Evolutionary conservation across 2,113 vertebrate genomes (phyloP).

Genomic region (Ploceus nigricollis): DNA sequence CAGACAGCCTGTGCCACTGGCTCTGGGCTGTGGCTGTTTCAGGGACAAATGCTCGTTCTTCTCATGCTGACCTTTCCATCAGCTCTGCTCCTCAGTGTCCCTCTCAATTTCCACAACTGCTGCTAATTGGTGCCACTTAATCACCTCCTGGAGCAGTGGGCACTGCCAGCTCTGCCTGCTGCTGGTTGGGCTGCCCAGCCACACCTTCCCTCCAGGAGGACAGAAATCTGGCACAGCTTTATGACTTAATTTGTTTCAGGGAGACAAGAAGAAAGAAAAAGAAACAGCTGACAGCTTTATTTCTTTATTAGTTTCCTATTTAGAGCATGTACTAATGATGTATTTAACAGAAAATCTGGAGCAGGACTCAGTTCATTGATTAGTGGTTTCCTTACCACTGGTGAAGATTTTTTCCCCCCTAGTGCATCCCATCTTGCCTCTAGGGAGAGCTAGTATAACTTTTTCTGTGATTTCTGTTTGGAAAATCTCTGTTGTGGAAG

Average conservation of each 20-base stretch:
- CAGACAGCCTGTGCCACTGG: fast-evolving
- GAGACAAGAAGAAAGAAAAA: neutral
- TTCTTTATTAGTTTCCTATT: neutral
- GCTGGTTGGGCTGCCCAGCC: neutral
- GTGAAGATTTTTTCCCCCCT: neutral
- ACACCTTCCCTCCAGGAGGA: neutral
- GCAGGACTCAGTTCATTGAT: neutral
- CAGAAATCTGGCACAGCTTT: neutral
- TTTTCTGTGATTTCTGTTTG: neutral
- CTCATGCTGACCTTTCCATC: neutral
- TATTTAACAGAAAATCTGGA: neutral
- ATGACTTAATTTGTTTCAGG: neutral
- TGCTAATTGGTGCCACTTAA: neutral
- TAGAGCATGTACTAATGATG: neutral
- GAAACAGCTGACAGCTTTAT: neutral
- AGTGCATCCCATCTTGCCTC: neutral
- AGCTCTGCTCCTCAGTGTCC: neutral
- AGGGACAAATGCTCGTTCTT: neutral
- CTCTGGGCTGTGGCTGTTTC: neutral
- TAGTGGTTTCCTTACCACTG: neutral
- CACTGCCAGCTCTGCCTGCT: neutral
- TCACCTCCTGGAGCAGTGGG: neutral
- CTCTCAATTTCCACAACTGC: neutral
- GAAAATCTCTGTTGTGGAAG: neutral
- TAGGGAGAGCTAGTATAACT: neutral